Conservation (phyloP, 2,113 vertebrate species). For the Pogona vitticeps region DNA sequence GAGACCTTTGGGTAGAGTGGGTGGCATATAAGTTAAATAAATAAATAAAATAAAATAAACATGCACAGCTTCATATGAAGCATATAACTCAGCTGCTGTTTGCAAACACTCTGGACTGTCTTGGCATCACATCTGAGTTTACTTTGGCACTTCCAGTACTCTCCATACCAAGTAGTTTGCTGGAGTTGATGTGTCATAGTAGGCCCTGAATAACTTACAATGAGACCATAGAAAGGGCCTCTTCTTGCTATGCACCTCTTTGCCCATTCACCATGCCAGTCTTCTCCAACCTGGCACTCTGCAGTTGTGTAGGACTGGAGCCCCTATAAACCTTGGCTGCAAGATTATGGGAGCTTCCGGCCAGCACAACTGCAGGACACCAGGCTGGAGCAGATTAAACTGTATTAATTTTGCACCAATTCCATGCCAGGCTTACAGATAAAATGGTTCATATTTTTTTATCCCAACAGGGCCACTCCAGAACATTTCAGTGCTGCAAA, state of each 20-base stretch:
- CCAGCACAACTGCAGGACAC: not conserved
- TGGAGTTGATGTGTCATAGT: not conserved
- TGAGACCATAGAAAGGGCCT: not conserved
- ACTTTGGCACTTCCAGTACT: not conserved
- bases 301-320: not conserved
- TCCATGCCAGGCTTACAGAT: not conserved
- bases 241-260: too few relatives aligned
- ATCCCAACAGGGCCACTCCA: not conserved
- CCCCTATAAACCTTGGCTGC: not conserved
- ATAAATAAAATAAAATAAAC: too few relatives aligned
- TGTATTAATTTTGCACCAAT: not conserved
- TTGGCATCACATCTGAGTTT: not conserved
- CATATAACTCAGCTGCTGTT: not conserved
- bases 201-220: not conserved
- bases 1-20: too few relatives aligned
- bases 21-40: too few relatives aligned
- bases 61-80: not conserved
- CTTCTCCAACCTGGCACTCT: not conserved
- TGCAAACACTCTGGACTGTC: not conserved
- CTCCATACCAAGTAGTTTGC: not conserved
- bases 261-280: not conserved
- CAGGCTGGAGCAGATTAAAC: too few relatives aligned
- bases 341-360: not conserved
- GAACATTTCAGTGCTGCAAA: not conserved
- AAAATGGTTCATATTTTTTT: not conserved